Evolutionary conservation across 2,113 vertebrate species (phyloP).

Genomic region (Rana temporaria): DNA sequence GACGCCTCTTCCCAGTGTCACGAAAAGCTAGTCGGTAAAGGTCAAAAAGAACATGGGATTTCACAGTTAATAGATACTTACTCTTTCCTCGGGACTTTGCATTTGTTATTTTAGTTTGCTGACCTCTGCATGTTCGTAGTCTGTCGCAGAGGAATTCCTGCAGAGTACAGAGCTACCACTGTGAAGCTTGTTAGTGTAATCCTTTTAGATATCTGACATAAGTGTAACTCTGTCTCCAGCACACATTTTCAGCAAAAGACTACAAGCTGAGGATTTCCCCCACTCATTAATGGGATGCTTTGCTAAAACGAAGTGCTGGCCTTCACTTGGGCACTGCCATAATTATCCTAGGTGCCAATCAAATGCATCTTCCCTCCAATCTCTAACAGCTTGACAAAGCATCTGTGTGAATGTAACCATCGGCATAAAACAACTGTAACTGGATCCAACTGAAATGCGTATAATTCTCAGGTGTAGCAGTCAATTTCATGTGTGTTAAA

Average conservation of each 20-base stretch:
- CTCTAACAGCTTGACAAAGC: not conserved
- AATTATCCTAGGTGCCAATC: not conserved
- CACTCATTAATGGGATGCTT: conserved; percentile 33
- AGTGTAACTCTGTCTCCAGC: conserved; percentile 17
- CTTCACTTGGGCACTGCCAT: not conserved
- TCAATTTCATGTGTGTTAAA: too few species aligned
- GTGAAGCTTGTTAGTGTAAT: conserved; percentile 56
- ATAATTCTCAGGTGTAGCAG: too few species aligned
- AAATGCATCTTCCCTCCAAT: not conserved
- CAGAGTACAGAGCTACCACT: conserved; percentile 12
- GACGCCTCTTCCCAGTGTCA: conserved; percentile 1
- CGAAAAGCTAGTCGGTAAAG: conserved; percentile 15
- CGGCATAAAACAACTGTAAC: too few species aligned
- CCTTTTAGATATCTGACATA: conserved; percentile 47
- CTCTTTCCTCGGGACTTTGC: conserved; percentile 32
- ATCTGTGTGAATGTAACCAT: not conserved
- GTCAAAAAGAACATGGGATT: conserved; percentile 20
- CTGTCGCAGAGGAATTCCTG: conserved; percentile 43
- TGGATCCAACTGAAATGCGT: too few species aligned
- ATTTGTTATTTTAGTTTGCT: conserved; percentile 55
- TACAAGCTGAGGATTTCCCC: not conserved
- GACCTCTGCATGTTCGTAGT: conserved; percentile 48
- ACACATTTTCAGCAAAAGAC: conserved; percentile 3
- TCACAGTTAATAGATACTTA: conserved; percentile 45
- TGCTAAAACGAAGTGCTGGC: not conserved